Base-by-base conservation (phyloP, 1,140 invertebrate genomes). In the Pogonomyrmex californicus region DNA sequence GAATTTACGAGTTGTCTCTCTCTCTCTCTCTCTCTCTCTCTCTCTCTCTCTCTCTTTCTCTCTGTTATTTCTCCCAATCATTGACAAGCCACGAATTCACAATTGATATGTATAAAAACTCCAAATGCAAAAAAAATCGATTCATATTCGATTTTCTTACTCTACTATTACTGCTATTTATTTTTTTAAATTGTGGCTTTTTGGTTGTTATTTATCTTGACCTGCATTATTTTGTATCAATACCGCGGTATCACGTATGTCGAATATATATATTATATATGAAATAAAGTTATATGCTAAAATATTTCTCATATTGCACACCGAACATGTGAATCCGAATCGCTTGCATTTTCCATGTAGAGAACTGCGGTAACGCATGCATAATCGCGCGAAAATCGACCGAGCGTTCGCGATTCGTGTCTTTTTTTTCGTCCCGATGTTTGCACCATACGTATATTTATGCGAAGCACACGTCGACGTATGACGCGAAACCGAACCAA, bases 331-430 rank as follows among this genome's bases (percentile, higher is more conserved):
- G 77, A 54, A 79, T 79, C n/a, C 12, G 17, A 23, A 30, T 12
- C 23, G 23, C 7, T n/a, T 77, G 33, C 17, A 62, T 77, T 47
- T 77, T 56, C 33, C 33, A 23, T n/a, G 36, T 33, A 65, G 10
- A 41, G 7, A 54, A n/a, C 47, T 56, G 36, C 38, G 49, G 33
- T 23, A 47, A 41, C 62, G 77, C 47, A 68, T 81, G 65, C 49
- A 56, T 68, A 81, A 81, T 81, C 65, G 49, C 23, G 49, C 65
- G 49, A 70, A 70, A 70, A 81, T 70, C 38, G 54, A 58, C 30
- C 63, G 36, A 44, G 78, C 36, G 77, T 81, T 81, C 63, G 9
- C 49, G 9, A 66, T n/a, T n/a, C 49, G 14, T 54, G 63, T 4
- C 2, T 38, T 70, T 70, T 79, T 71, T 71, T 56, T 38, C 77